phyloP scores from a whole-genome alignment of 2,797 vertebrate species.

The Cynodonichthys magdalenae region DNA sequence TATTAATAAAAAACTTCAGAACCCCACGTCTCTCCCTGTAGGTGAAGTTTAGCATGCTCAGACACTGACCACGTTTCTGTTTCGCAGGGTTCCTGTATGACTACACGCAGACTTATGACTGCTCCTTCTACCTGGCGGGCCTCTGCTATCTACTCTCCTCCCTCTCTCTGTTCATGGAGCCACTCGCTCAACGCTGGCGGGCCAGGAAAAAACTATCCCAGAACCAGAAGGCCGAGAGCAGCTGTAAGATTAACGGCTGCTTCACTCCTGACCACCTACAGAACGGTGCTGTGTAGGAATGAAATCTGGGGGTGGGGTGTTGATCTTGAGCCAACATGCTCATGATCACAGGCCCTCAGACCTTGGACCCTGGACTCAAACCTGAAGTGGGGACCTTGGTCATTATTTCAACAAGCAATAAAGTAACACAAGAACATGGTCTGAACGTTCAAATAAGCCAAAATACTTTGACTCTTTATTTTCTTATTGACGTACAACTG shows the following conservation, averaged over 20 bases:
- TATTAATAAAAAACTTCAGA: too few relatives aligned
- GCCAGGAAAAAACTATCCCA: slow-evolving; percentile 61
- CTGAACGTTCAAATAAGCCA: slow-evolving; percentile 46
- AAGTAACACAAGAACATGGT: slow-evolving; percentile 36
- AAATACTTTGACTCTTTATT: slow-evolving; percentile 35
- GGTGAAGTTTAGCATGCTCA: too few relatives aligned
- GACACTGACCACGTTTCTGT: slow-evolving; percentile 5
- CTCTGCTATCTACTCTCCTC: slow-evolving; percentile 90
- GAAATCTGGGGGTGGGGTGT: slow-evolving; percentile 23
- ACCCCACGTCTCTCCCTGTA: too few relatives aligned
- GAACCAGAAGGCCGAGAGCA: slow-evolving; percentile 60
- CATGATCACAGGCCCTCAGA: slow-evolving; percentile 32
- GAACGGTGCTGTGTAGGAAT: slow-evolving; percentile 72
- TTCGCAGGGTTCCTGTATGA: slow-evolving; percentile 90
- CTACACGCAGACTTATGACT: slow-evolving; percentile 89
- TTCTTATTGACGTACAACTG: slow-evolving; percentile 14
- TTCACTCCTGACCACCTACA: slow-evolving; percentile 70
- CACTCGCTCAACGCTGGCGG: slow-evolving; percentile 85
- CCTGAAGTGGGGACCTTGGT: slow-evolving; percentile 48
- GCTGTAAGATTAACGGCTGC: slow-evolving; percentile 77
- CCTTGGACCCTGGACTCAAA: slow-evolving; percentile 40
- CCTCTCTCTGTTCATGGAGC: slow-evolving; percentile 89
- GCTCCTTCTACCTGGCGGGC: slow-evolving; percentile 93
- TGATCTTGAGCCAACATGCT: slow-evolving; percentile 54
- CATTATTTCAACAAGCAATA: slow-evolving; percentile 38